Evolutionary conservation across 92 coral and sea anemone genomes (phyloP), one percentile per base, ranked within the genome.

Genomic region (Anthopleura xanthogrammica): DNA sequence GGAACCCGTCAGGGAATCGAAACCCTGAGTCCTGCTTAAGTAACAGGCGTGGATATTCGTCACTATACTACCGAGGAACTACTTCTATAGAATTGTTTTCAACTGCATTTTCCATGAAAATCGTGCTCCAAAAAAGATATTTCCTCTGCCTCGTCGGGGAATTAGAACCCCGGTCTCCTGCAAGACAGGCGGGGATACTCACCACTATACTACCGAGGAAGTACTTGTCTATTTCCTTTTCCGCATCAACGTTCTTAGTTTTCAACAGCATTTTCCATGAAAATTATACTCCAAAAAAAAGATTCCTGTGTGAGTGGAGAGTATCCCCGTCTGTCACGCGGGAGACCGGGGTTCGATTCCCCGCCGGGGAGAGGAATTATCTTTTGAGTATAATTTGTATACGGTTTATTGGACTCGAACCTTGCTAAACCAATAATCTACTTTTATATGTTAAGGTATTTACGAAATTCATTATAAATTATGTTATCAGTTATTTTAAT

Each of bases 321-420:
- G 95, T 92, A 92, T 92, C 92, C 90, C 95, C 95, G 95, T 92
- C 95, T 92, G 95, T 92, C 95, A 92, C 95, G 95, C 95, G 95
- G 95, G 92, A 92, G 95, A 92, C 92, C 95, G 95, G 95, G 95
- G 92, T 92, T 92, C 95, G 88, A 92, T 92, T 92, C 95, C 92
- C 92, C 91, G 95, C 91, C 95, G 95, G 92, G 95, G 95, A 92
- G 95, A 87, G 81, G 70, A 62, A 62, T 11, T 43, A 43, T 43
- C 50, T 7, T 43, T 43, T 43, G n/a, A n/a, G n/a, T n/a, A n/a
- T n/a, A n/a, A n/a, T n/a, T n/a, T n/a, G n/a, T n/a, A n/a, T n/a
- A n/a, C n/a, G n/a, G n/a, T n/a, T n/a, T n/a, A n/a, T n/a, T n/a
- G n/a, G n/a, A n/a, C n/a, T n/a, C n/a, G n/a, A n/a, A n/a, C n/a